Conservation (phyloP, 2,113 vertebrate genomes). For the Heterocephalus glaber region DNA sequence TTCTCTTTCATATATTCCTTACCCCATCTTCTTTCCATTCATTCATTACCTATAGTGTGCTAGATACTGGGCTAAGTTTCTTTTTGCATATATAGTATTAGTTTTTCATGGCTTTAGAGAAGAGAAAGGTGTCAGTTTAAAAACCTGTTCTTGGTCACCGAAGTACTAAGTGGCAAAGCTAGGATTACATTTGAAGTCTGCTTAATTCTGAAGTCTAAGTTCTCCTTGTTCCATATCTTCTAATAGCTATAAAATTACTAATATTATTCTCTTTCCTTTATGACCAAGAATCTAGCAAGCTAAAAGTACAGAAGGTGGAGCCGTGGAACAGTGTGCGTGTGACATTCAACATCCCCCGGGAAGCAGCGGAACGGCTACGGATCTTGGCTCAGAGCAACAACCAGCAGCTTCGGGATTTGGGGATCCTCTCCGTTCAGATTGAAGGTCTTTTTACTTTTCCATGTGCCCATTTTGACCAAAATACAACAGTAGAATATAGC, state of each 20-base stretch:
- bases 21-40: conserved; percentile 33
- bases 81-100: conserved; percentile 23
- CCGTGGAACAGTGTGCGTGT: conserved; percentile 99
- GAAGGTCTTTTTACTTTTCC: conserved; percentile 89
- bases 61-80: not conserved
- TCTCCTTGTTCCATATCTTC: conserved; percentile 35
- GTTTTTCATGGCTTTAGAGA: conserved; percentile 51
- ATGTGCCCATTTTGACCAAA: conserved; percentile 10
- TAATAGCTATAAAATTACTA: conserved; percentile 49
- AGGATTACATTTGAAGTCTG: conserved; percentile 38
- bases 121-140: conserved; percentile 35
- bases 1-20: not conserved
- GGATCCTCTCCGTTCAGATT: conserved; percentile 98
- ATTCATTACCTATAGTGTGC: not conserved
- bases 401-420: conserved; percentile 97
- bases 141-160: not conserved
- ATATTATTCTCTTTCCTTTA: conserved; percentile 62
- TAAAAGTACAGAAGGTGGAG: conserved; percentile 93
- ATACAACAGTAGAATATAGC: not conserved
- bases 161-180: conserved; percentile 25
- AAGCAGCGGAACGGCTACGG: conserved; percentile 95
- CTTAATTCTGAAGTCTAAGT: not conserved
- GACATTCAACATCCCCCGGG: conserved; percentile 97
- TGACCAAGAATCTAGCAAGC: conserved; percentile 87
- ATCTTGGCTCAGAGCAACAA: conserved; percentile 97